These are phyloP conservation scores for mouse (Mus musculus) DNA, from an alignment of 2,113 vertebrate genomes.

Conservation along the genomic window DNA sequence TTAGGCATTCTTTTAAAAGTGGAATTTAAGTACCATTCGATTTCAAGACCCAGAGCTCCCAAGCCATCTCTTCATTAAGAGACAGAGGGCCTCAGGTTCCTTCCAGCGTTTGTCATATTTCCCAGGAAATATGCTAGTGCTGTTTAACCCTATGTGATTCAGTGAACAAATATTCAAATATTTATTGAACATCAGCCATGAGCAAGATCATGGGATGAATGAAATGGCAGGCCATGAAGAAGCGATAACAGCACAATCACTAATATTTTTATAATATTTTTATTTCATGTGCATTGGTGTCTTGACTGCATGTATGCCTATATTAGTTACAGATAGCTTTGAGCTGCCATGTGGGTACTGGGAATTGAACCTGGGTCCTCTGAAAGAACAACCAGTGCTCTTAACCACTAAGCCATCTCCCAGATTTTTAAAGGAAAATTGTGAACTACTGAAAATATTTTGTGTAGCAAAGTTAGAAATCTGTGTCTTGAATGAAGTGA, in stretches of 20 bases:
- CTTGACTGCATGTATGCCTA: too few species aligned
- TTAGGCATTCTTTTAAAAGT: not conserved
- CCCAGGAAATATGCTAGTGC: constrained; percentile 17
- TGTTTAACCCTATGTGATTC: not conserved
- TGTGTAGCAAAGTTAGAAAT: not conserved
- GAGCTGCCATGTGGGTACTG: too few species aligned
- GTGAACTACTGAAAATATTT: not conserved
- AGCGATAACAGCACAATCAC: not conserved
- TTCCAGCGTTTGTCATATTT: not conserved
- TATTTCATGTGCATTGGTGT: too few species aligned
- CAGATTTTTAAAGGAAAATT: constrained; percentile 37
- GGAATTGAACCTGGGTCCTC: too few species aligned
- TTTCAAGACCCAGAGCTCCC: not conserved
- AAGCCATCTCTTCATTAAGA: not conserved
- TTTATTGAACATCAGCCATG: constrained; percentile 12
- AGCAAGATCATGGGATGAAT: not conserved
- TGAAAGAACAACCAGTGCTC: too few species aligned
- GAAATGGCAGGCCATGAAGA: constrained; percentile 21
- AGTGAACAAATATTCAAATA: constrained; percentile 33
- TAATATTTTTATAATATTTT: not conserved
- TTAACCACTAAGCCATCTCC: too few species aligned
- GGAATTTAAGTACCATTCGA: not conserved
- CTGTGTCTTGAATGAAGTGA: not conserved
- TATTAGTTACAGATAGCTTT: too few species aligned
- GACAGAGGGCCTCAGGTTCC: not conserved